These are phyloP conservation scores for Heliconius hortense DNA, from an alignment of 2,888 invertebrate genomes.

Conservation along the genomic window DNA sequence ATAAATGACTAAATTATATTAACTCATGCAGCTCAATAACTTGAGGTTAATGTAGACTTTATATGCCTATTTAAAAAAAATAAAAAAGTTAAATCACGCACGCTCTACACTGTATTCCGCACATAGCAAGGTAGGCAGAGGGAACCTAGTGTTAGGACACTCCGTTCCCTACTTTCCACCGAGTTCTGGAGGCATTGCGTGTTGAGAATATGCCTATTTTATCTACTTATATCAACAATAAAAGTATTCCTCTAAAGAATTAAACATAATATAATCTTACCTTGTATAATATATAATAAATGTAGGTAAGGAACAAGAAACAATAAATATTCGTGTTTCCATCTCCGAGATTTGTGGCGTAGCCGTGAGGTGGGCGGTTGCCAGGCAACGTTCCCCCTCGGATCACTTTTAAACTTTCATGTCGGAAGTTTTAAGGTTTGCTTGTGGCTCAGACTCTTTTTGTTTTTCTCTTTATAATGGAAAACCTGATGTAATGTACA, in stretches of 20 bases:
- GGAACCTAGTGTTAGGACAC: no score
- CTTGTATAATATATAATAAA: slow-evolving; percentile 40
- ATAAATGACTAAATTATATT: background rate
- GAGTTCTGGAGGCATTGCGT: no score
- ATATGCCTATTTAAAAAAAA: background rate
- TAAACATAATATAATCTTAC: slow-evolving; percentile 5
- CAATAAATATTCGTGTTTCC: slow-evolving; percentile 73
- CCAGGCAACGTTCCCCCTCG: slow-evolving; percentile 68
- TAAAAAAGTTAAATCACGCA: no score
- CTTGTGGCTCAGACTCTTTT: slow-evolving; percentile 77
- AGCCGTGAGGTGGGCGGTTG: slow-evolving; percentile 68
- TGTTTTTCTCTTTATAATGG: slow-evolving; percentile 66
- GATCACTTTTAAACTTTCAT: slow-evolving; percentile 83
- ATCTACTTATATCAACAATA: background rate
- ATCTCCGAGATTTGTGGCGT: slow-evolving; percentile 76
- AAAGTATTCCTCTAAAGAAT: background rate
- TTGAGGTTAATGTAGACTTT: background rate
- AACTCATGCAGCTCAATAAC: background rate
- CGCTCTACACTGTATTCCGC: no score
- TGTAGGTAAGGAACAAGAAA: slow-evolving; percentile 56
- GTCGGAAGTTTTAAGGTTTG: slow-evolving; percentile 80
- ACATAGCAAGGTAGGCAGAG: no score
- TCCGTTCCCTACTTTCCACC: no score
- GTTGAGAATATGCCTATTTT: background rate
- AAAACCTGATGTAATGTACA: slow-evolving; percentile 52